These are phyloP conservation scores for Callionymus lyra DNA, from an alignment of 2,113 vertebrate genomes.

Conservation along the genomic window DNA sequence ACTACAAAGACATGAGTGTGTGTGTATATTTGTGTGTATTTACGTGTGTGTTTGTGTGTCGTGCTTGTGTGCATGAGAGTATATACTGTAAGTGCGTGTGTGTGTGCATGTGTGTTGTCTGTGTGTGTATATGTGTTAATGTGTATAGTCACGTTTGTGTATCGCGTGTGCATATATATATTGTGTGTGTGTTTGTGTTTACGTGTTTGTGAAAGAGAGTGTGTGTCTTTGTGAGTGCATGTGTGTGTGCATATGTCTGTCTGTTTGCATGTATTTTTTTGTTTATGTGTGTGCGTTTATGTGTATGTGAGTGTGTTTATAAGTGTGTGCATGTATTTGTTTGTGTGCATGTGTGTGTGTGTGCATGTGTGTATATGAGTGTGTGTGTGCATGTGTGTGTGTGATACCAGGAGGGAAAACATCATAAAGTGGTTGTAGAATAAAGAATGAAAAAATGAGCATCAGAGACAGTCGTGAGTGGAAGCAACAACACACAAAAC, in stretches of 20 bases:
- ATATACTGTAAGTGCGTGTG: too few species aligned
- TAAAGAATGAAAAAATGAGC: background rate
- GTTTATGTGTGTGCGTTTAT: slow-evolving; percentile 22
- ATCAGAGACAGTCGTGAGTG: background rate
- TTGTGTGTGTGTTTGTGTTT: background rate
- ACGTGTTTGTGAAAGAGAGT: slow-evolving; percentile 9
- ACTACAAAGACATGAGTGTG: slow-evolving; percentile 63
- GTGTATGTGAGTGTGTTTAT: slow-evolving; percentile 24
- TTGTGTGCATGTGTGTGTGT: slow-evolving; percentile 14
- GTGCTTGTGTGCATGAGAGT: slow-evolving; percentile 23
- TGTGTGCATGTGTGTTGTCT: slow-evolving; percentile 29
- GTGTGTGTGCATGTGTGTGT: slow-evolving; percentile 4
- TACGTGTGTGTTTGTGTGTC: slow-evolving; percentile 12
- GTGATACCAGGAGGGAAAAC: background rate
- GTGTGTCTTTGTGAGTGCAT: background rate
- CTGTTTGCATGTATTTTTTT: slow-evolving; percentile 4
- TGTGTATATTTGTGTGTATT: slow-evolving; percentile 29
- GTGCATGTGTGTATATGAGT: background rate
- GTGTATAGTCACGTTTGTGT: slow-evolving; percentile 28
- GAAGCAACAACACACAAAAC: slow-evolving; percentile 11
- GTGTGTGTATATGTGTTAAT: slow-evolving; percentile 20
- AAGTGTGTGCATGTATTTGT: slow-evolving; percentile 26
- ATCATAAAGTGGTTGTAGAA: background rate
- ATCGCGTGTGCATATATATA: slow-evolving; percentile 27
- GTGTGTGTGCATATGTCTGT: background rate